phyloP scores from a whole-genome alignment of 2,797 vertebrate species.

The Lerista edwardsae region DNA sequence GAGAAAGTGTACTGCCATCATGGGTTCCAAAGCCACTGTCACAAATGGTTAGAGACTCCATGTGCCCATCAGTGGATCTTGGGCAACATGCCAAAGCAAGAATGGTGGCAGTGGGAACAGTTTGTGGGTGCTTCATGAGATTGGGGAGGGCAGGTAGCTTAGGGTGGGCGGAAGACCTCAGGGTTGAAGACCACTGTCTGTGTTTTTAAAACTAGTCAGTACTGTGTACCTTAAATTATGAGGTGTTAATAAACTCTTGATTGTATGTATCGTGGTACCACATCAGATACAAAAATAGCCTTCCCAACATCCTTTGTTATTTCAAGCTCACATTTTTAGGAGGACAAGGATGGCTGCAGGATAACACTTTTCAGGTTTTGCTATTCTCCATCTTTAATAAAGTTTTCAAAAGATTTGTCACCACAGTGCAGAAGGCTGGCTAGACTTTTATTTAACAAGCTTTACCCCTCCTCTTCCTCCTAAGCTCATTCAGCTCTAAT shows the following conservation, averaged over 20 bases:
- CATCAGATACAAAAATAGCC: no score
- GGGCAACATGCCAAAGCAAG: no score
- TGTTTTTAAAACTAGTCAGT: no score
- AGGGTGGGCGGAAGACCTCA: no score
- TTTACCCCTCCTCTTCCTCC: background rate
- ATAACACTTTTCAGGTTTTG: background rate
- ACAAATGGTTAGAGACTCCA: no score
- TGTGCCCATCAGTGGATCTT: no score
- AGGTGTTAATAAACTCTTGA: background rate
- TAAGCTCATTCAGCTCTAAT: conserved; percentile 34
- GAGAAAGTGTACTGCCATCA: no score
- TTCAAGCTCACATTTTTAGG: background rate
- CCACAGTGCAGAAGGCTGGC: background rate
- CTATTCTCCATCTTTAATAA: background rate
- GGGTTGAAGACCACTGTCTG: no score
- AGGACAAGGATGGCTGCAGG: background rate
- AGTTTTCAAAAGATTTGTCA: background rate
- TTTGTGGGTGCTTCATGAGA: no score
- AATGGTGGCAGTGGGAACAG: no score
- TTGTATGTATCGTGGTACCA: background rate
- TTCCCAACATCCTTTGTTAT: background rate
- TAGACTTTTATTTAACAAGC: conserved; percentile 28
- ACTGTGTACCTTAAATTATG: background rate
- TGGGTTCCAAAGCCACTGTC: no score
- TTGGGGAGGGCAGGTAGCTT: no score